These are phyloP conservation scores for Brachypterus glaber DNA, from an alignment of 2,888 invertebrate genomes.

Conservation along the genomic window DNA sequence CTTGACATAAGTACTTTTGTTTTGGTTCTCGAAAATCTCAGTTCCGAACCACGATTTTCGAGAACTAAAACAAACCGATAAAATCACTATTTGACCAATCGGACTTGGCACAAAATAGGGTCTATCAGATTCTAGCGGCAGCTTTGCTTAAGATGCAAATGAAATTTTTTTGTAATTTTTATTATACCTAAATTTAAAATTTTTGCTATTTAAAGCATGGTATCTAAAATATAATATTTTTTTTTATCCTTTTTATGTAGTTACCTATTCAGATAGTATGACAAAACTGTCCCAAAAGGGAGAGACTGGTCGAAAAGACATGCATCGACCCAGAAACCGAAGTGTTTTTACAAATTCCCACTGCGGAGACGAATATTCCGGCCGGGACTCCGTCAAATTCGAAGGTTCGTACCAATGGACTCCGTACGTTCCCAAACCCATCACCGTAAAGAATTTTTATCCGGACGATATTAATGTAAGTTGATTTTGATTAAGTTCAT, in stretches of 20 bases:
- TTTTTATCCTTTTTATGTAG: slow-evolving; percentile 17
- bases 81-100: no score
- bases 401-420: slow-evolving; percentile 46
- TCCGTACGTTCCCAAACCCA: slow-evolving; percentile 43
- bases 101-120: no score
- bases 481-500: no score
- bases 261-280: slow-evolving; percentile 35
- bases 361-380: slow-evolving; percentile 43
- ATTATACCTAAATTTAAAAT: no score
- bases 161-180: no score
- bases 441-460: slow-evolving; percentile 49
- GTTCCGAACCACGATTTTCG: no score
- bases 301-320: slow-evolving; percentile 34
- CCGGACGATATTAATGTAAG: slow-evolving; percentile 43
- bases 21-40: no score
- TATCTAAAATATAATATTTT: slow-evolving; percentile 6
- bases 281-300: slow-evolving; percentile 32
- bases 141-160: no score
- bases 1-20: no score
- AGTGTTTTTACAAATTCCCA: slow-evolving; percentile 57
- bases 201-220: slow-evolving; percentile 2
- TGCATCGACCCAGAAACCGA: slow-evolving; percentile 51
- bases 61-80: no score
- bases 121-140: not conserved
- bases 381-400: slow-evolving; percentile 46